phyloP scores from a whole-genome alignment of 1,140 invertebrate species.

The Drepana arcuata region DNA sequence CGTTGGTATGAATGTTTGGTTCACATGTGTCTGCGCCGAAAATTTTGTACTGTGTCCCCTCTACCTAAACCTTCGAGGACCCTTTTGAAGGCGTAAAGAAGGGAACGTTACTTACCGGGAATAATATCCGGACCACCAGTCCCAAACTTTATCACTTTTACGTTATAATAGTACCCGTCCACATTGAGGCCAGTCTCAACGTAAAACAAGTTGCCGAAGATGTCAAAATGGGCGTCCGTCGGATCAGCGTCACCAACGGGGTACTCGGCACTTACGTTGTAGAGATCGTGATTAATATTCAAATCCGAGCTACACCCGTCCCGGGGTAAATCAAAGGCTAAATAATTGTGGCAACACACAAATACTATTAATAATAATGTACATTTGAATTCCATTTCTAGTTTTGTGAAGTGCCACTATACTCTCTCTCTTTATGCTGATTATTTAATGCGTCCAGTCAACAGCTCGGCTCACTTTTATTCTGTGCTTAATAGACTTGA shows the following conservation, averaged over 20 bases:
- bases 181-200: slow-evolving; percentile 31
- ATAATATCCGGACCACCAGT: too few species aligned
- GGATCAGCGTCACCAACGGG: slow-evolving; percentile 33
- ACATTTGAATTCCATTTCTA: background rate
- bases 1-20: too few species aligned
- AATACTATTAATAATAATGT: slow-evolving; percentile 10
- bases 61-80: too few species aligned
- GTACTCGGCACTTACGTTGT: slow-evolving; percentile 29
- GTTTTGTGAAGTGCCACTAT: background rate
- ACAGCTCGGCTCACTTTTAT: too few species aligned
- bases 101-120: too few species aligned
- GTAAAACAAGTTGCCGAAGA: slow-evolving; percentile 44
- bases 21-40: too few species aligned
- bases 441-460: too few species aligned
- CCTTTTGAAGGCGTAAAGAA: too few species aligned
- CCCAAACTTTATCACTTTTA: too few species aligned
- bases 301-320: slow-evolving; percentile 29
- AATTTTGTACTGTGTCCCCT: too few species aligned
- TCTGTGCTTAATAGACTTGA: too few species aligned
- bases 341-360: slow-evolving; percentile 11
- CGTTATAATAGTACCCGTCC: slow-evolving; percentile 38
- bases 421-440: too few species aligned
- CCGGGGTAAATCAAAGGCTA: slow-evolving; percentile 36
- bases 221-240: slow-evolving; percentile 44
- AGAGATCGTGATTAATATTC: slow-evolving; percentile 36